phyloP scores from a whole-genome alignment of 2,113 vertebrate species.

The Brienomyrus longianalis region DNA sequence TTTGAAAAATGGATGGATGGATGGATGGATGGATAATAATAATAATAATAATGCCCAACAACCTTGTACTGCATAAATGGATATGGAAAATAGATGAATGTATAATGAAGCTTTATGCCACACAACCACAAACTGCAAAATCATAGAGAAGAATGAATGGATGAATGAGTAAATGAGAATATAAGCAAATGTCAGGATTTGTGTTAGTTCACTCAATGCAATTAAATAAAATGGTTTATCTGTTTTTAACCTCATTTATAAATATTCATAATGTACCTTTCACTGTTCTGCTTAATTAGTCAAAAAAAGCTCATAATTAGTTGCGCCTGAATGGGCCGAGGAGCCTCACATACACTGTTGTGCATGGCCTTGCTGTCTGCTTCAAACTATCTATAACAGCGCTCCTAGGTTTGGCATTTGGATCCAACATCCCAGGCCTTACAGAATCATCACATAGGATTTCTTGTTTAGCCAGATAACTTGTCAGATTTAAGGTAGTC shows the following conservation, averaged over 20 bases:
- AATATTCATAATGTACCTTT: not conserved
- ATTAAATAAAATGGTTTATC: not conserved
- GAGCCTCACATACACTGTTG: not conserved
- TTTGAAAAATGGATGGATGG: no score
- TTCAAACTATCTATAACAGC: not conserved
- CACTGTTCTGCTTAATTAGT: not conserved
- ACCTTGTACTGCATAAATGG: not conserved
- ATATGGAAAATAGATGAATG: not conserved
- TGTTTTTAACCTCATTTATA: not conserved
- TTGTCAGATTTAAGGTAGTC: not conserved
- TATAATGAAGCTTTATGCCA: not conserved
- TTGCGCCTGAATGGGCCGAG: not conserved
- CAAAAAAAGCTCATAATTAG: not conserved
- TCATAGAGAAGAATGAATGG: not conserved
- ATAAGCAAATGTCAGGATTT: not conserved
- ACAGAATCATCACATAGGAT: not conserved
- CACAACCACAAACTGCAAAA: not conserved
- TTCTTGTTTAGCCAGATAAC: not conserved
- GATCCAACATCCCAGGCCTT: not conserved
- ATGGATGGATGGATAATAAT: not conserved
- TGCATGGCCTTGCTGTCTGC: not conserved
- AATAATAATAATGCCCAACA: not conserved
- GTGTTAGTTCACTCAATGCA: not conserved
- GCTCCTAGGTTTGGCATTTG: not conserved
- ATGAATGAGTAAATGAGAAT: not conserved